Percentiles rank a stretch among this genome's conserved stretches.
These are phyloP conservation scores for Cheilosia impressa DNA, from an alignment of 2,888 invertebrate species.

Conservation along the genomic window DNA sequence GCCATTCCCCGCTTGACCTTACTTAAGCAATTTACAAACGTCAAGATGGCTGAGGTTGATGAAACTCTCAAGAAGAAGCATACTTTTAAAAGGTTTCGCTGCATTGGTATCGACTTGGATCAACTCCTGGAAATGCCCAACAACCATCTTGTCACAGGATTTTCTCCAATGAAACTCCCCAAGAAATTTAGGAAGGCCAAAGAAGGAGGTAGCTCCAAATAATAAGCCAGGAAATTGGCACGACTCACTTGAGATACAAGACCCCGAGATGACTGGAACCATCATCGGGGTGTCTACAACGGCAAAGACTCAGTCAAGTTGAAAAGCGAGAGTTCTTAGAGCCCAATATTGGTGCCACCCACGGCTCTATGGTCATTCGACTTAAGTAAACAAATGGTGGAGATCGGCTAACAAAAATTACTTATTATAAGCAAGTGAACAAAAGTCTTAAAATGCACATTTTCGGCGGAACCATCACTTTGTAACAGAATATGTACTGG, in stretches of 20 bases:
- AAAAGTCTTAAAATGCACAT: no score
- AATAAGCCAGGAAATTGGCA: slow-evolving; percentile 99
- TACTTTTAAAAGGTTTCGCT: slow-evolving; percentile 99
- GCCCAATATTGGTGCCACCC: slow-evolving; percentile 99
- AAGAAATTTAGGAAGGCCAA: slow-evolving; percentile 98
- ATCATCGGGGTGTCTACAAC: slow-evolving; percentile 99
- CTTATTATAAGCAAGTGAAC: no score
- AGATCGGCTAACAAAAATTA: slow-evolving; percentile 54
- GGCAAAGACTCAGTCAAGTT: slow-evolving; percentile 98
- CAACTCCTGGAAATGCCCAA: slow-evolving; percentile 94
- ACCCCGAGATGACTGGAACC: slow-evolving; percentile 99
- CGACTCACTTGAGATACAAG: slow-evolving; percentile 99
- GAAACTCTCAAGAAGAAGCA: slow-evolving; percentile 98
- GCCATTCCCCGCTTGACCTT: no score
- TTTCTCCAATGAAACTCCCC: slow-evolving; percentile 96
- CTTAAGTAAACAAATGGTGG: slow-evolving; percentile 88
- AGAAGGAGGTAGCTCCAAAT: slow-evolving; percentile 96
- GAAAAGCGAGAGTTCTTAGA: slow-evolving; percentile 96
- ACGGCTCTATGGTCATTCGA: slow-evolving; percentile 98
- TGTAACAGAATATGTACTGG: no score
- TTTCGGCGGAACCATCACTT: no score
- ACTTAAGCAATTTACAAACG: slow-evolving; percentile 84
- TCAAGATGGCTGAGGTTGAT: slow-evolving; percentile 89
- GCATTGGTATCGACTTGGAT: slow-evolving; percentile 99
- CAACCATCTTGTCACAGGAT: slow-evolving; percentile 93